These are phyloP conservation scores for Silurus glanis DNA, from an alignment of 2,113 vertebrate genomes.

Conservation along the genomic window DNA sequence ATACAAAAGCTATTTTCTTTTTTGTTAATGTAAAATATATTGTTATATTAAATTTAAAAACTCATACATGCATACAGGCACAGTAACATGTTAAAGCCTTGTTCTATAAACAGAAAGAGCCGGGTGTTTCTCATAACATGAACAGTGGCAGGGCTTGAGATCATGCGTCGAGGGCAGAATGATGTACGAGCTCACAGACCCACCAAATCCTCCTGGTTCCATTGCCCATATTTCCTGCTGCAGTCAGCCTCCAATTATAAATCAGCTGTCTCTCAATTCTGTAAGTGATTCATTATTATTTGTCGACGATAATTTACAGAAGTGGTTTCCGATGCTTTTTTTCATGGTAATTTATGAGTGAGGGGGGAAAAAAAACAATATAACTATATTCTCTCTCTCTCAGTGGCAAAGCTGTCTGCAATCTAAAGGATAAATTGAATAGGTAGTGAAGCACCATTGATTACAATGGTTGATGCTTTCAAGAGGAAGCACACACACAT, in stretches of 20 bases:
- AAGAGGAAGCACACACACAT: slow-evolving; percentile 43
- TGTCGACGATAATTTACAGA: slow-evolving; percentile 73
- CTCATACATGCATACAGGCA: background rate
- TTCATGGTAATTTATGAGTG: slow-evolving; percentile 67
- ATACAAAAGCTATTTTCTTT: background rate
- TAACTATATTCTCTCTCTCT: slow-evolving; percentile 58
- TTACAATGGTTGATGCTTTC: slow-evolving; percentile 68
- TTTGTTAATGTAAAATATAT: background rate
- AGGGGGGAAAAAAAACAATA: slow-evolving; percentile 53
- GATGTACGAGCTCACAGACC: slow-evolving; percentile 65
- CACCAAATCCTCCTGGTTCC: slow-evolving; percentile 66
- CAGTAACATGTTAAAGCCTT: slow-evolving; percentile 2
- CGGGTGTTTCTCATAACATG: background rate
- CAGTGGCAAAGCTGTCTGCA: slow-evolving; percentile 58
- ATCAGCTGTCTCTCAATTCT: slow-evolving; percentile 67
- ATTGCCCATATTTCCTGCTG: slow-evolving; percentile 63
- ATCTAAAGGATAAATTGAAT: slow-evolving; percentile 66
- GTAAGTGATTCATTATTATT: slow-evolving; percentile 72
- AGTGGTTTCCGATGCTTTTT: slow-evolving; percentile 74
- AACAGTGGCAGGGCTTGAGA: slow-evolving; percentile 60
- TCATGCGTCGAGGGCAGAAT: slow-evolving; percentile 63
- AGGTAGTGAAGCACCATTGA: slow-evolving; percentile 67
- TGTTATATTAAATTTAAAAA: background rate
- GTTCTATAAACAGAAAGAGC: background rate
- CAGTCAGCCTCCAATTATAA: slow-evolving; percentile 69